These are phyloP conservation scores for Ormyrus nitidulus DNA, from an alignment of 2,888 invertebrate genomes.

Conservation along the genomic window DNA sequence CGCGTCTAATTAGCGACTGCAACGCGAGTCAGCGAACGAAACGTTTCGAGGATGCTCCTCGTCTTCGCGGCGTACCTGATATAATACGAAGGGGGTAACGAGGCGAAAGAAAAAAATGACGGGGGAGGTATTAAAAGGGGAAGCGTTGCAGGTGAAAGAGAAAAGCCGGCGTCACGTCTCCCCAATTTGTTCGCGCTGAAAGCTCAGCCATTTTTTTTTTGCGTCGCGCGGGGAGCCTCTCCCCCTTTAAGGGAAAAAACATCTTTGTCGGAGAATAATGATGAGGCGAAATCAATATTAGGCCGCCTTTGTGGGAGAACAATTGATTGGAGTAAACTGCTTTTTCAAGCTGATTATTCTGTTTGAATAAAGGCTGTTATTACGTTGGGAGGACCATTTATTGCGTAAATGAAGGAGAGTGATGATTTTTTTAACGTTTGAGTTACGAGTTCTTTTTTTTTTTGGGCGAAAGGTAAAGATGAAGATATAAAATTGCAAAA, in stretches of 20 bases:
- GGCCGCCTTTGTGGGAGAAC: too few species aligned
- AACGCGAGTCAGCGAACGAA: background rate
- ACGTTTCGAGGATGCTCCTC: background rate
- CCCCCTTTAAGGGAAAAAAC: background rate
- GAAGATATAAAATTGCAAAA: too few species aligned
- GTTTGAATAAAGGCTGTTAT: too few species aligned
- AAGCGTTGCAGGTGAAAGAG: background rate
- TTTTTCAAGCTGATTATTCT: too few species aligned
- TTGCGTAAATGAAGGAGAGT: too few species aligned
- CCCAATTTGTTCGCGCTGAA: slow-evolving; percentile 31
- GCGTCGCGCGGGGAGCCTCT: background rate
- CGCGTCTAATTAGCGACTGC: background rate
- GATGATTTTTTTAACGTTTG: too few species aligned
- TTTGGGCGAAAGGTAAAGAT: too few species aligned
- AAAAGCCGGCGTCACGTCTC: slow-evolving; percentile 30
- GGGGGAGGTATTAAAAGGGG: background rate
- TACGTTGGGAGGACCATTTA: too few species aligned
- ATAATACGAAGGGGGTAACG: background rate
- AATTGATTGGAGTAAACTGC: too few species aligned
- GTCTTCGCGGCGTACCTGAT: background rate
- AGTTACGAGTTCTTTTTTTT: too few species aligned
- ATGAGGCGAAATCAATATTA: background rate
- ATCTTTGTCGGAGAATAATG: background rate
- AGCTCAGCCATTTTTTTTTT: slow-evolving; percentile 21
- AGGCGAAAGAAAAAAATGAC: slow-evolving; percentile 4